Evolutionary conservation across 37 sponge, comb jelly and placozoan species (phyloP).

Genomic region (Spongilla lacustris): DNA sequence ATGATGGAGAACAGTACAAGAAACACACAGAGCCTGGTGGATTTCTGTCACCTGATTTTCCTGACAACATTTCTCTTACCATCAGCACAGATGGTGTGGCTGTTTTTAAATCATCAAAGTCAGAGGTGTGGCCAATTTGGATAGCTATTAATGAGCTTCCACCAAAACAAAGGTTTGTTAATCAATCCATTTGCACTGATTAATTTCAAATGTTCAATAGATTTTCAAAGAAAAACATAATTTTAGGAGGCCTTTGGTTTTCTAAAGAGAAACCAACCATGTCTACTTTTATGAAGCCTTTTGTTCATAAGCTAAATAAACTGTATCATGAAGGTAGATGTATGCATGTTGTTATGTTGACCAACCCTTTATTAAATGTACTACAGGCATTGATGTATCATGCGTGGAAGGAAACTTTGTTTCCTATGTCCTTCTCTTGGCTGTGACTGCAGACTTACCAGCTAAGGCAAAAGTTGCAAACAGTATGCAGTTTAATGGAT

Average conservation of each 20-base stretch:
- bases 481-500: neutral
- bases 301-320: neutral
- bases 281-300: neutral
- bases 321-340: neutral
- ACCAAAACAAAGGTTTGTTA: no score
- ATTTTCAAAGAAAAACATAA: neutral
- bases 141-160: slow-evolving; percentile 8
- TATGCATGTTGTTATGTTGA: no score
- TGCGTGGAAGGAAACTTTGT: neutral
- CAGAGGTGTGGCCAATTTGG: slow-evolving; percentile 3
- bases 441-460: slow-evolving; percentile 1
- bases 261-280: slow-evolving; percentile 5
- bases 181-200: no score
- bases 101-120: slow-evolving; percentile 2
- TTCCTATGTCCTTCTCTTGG: neutral
- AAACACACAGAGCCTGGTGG: neutral
- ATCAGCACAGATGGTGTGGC: slow-evolving; percentile 7
- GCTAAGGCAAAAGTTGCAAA: slow-evolving; percentile 2
- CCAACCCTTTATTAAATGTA: no score
- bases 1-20: neutral
- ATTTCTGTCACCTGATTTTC: neutral
- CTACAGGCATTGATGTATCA: slow-evolving; percentile 1
- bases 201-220: neutral
- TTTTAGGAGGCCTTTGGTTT: slow-evolving; percentile 4
- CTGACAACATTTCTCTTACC: slow-evolving; percentile 4